Base-by-base conservation (phyloP, 2,113 vertebrate species). In the Circaetus gallicus region DNA sequence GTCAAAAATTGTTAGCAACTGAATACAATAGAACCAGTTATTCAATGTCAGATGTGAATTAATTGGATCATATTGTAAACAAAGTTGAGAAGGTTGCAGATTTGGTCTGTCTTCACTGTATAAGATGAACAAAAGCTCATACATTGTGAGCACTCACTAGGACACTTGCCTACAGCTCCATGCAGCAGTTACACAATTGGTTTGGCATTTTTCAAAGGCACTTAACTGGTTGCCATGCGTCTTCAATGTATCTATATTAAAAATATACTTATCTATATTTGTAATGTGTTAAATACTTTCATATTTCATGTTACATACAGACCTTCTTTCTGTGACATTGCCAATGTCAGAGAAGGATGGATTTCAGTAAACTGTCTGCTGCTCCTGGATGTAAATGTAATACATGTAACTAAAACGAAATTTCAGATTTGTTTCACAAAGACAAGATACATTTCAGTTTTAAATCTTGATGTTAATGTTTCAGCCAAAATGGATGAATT, bases 171-270 rank as follows among this genome's bases (percentile, higher is more conserved):
- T 92, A 76, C 43, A 92, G 38, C 50, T 94, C 89, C 11, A 3
- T 67, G 50, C 43, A 86, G 62, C 71, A 93, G 55, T 66, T 83
- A 83, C 93, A 94, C 90, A 92, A 93, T 74, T 89, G 71, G n/a
- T 70, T 88, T 94, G 79, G 72, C 86, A 92, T 92, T 96, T 96
- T 95, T 83, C 65, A 82, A 47, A 93, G 72, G 77, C 94, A 73
- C 63, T 91, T 86, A 89, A 53, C 82, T 49, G 66, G 79, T 93
- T 93, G 65, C 90, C 59, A 73, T 92, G 94, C 38, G 20, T 95
- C 77, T 92, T 90, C 82, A 71, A 13, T 31, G 42, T 66, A 86
- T 86, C 59, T 88, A 28, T 82, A 82, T 93, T 71, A 88, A 94
- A 93, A 93, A 88, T 77, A 91, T 5, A 90, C 80, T 80, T 95